Evolutionary conservation across 2,113 vertebrate species (phyloP), one percentile per base, ranked within the genome.

Genomic region (Vimba vimba): DNA sequence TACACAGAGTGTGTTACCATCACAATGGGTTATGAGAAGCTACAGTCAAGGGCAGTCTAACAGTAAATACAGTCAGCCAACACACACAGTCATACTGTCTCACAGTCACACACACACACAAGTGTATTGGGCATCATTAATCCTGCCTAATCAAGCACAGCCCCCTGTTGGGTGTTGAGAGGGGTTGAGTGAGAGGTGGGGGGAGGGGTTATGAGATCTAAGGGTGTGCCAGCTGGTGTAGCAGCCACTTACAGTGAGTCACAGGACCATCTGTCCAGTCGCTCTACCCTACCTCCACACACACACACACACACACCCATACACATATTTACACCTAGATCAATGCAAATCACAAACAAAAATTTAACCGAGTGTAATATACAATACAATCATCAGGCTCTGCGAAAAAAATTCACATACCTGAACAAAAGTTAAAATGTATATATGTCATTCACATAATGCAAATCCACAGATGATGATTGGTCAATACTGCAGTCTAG

Each of bases 81-180:
- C 84, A 86, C 87, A 82, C 86, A 85, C 87, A 92, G 79, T 85
- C 89, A 78, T 84, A 86, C 84, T 90, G 90, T 87, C 83, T 66
- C 89, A 85, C 77, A 68, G 79, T 77, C 87, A 91, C 89, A 84
- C 87, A 85, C 87, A 85, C 74, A 82, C 80, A 83, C 83, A 80
- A 80, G 89, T 83, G 82, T 89, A 80, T 52, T 73, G 89, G 91
- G 87, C 92, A 89, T 92, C 91, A 92, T 94, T 94, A 93, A 94
- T 94, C 92, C 93, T 91, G 91, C 93, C 93, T 94, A 93, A 94
- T 94, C 94, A 95, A 94, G 92, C 91, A 39, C 88, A 89, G 91
- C 92, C 92, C 93, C 93, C 92, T 85, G 89, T 91, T 88, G 93
- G 89, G 92, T 88, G 86, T 91, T 86, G 89, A 90, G 85, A 86